phyloP scores from a whole-genome alignment of 2,888 invertebrate genomes.

The Panopea generosa region DNA sequence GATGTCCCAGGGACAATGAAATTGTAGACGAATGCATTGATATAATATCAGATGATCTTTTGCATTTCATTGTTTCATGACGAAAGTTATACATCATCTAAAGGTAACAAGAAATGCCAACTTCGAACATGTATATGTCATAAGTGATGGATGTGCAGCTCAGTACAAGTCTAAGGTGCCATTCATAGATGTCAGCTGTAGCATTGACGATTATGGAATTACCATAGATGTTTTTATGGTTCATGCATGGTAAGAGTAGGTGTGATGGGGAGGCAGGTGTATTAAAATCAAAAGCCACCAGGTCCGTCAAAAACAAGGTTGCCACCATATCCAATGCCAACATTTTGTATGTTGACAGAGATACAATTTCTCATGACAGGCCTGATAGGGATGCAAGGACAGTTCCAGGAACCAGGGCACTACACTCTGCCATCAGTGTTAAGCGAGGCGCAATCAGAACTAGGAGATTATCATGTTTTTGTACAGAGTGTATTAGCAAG shows the following conservation, averaged over 20 bases:
- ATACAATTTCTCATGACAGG: constrained; percentile 9
- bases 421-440: constrained; percentile 23
- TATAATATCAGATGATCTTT: constrained; percentile 41
- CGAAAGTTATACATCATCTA: constrained; percentile 13
- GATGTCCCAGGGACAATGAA: constrained; percentile 25
- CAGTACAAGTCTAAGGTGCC: constrained; percentile 38
- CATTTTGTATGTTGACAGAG: not conserved
- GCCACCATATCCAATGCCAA: constrained; percentile 1
- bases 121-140: constrained; percentile 23
- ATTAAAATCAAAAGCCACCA: constrained; percentile 33
- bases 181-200: constrained; percentile 34
- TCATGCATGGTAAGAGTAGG: constrained; percentile 46
- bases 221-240: constrained; percentile 41
- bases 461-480: no score
- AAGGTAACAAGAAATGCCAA: constrained; percentile 8
- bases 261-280: constrained; percentile 49
- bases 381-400: constrained; percentile 1
- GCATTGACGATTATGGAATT: constrained; percentile 20
- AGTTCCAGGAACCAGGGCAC: constrained; percentile 16
- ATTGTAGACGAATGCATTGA: constrained; percentile 41
- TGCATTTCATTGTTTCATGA: constrained; percentile 25
- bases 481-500: no score
- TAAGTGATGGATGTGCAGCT: constrained; percentile 49
- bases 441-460: no score
- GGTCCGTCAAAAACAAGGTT: constrained; percentile 27